phyloP scores from a whole-genome alignment of 2,797 vertebrate genomes.

The Anas flavirostris region DNA sequence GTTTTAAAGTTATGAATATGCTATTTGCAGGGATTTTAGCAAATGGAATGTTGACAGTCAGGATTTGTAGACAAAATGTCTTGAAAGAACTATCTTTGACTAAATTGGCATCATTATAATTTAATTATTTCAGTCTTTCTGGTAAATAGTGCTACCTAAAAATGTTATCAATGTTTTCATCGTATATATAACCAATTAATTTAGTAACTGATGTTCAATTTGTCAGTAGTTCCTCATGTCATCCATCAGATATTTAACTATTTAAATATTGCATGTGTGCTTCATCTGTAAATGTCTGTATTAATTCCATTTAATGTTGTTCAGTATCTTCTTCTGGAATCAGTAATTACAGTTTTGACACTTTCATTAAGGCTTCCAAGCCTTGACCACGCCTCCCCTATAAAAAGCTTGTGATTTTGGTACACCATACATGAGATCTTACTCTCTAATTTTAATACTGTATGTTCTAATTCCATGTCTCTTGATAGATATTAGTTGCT shows the following conservation, averaged over 20 bases:
- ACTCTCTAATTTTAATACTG: background rate
- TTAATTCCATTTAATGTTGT: background rate
- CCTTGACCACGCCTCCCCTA: background rate
- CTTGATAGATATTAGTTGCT: background rate
- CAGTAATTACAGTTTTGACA: background rate
- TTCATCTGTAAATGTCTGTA: background rate
- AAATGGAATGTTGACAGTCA: background rate
- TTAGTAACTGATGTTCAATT: background rate
- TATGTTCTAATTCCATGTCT: background rate
- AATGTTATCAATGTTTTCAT: background rate
- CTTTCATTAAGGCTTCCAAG: background rate
- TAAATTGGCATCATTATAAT: background rate
- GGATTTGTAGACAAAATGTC: background rate
- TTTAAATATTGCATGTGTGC: background rate
- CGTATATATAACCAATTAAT: background rate
- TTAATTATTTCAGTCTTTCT: background rate
- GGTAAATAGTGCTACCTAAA: background rate
- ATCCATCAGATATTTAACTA: background rate
- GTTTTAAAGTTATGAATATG: background rate
- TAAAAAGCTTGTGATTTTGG: background rate
- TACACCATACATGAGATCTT: background rate
- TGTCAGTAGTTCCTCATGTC: background rate
- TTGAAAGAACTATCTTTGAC: background rate
- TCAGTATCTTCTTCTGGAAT: background rate
- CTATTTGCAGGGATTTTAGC: background rate